Evolutionary conservation across 2,888 invertebrate genomes (phyloP), one percentile per base, ranked within the genome.

Genomic region (Spialia ferax): DNA sequence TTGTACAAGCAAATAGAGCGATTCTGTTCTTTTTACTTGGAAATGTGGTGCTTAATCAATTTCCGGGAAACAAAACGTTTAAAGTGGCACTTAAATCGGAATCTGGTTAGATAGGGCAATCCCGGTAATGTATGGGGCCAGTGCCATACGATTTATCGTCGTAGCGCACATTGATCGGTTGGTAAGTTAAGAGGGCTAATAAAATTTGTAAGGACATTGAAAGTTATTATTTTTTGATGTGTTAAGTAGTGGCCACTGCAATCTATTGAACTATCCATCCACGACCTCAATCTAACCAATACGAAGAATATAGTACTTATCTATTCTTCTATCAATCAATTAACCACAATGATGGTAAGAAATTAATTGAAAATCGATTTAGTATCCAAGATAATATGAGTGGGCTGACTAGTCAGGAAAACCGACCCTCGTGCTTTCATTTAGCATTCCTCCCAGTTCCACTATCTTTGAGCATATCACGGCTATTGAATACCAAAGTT

Each of bases 31-130:
- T 66, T 67, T 67, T 60, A 15, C 26, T 18, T n/a, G 22, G 45
- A 67, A 79, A 79, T 77, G 77, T 74, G 76, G 79, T 78, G 74
- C 80, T 86, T 82, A 83, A 86, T 87, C 86, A 87, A 86, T 84
- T 82, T 79, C 78, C 78, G 75, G 80, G 79, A 82, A 83, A 85
- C 79, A 83, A 83, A 85, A 85, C 86, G 86, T 85, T 88, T 85
- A 82, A 86, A 87, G 61, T 80, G 83, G 81, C 79, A 81, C 82
- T 84, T 87, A 84, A 87, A 87, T 85, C 83, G 83, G 86, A 82
- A 85, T 85, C 85, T 86, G 87, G 88, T 88, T 87, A 88, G 89
- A 88, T 88, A 86, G 85, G 79, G 81, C 85, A 81, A 85, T 87
- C 83, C 83, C 80, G 79, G 87, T 86, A 84, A 88, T 83, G 79